Evolutionary conservation across 2,797 vertebrate species (phyloP).

Genomic region (Tinamus major): DNA sequence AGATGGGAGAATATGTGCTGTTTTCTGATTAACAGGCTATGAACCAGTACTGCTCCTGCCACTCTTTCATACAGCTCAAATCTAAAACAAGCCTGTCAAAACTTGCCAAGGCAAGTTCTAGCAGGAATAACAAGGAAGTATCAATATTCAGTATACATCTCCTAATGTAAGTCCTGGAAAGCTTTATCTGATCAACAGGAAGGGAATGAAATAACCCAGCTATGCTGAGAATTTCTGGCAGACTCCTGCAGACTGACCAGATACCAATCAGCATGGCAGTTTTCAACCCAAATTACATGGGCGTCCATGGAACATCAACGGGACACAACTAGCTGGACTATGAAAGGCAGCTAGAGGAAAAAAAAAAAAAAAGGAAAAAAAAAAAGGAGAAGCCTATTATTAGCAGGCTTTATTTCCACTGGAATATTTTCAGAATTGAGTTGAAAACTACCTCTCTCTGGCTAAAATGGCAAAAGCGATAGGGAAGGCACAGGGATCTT

Average conservation of each 20-base stretch:
- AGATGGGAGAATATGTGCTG: neutral
- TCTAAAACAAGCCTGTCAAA: neutral
- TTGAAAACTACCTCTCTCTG: rapidly evolving
- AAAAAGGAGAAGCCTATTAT: conserved; percentile 51
- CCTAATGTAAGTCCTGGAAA: neutral
- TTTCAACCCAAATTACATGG: neutral
- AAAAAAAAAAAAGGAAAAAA: neutral
- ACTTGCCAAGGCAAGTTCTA: neutral
- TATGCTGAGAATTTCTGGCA: conserved; percentile 19
- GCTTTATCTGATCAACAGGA: conserved; percentile 16
- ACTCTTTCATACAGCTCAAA: neutral
- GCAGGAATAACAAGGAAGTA: neutral
- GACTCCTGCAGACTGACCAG: neutral
- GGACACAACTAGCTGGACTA: conserved; percentile 15
- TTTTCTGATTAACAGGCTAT: neutral
- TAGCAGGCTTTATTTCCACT: neutral
- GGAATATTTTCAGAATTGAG: rapidly evolving
- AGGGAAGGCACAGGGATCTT: neutral
- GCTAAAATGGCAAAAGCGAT: neutral
- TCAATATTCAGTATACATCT: neutral
- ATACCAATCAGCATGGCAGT: neutral
- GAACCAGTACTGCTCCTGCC: neutral
- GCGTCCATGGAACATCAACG: neutral
- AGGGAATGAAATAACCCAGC: neutral
- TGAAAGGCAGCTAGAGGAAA: conserved; percentile 7